Conservation (phyloP, 2,113 vertebrate species). For the Girardinichthys multiradiatus region DNA sequence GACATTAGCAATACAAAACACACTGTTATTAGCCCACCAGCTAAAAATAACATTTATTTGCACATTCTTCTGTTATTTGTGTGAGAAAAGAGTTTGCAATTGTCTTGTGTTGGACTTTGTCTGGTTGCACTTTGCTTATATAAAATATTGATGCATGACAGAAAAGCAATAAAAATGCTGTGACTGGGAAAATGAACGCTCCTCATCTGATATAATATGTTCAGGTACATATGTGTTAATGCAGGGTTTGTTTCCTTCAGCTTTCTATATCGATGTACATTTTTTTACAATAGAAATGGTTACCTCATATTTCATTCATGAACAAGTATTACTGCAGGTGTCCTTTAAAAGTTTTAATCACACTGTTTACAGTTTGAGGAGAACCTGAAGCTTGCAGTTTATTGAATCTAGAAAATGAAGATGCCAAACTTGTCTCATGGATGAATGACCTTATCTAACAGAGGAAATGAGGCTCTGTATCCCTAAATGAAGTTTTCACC, state of each 20-base stretch:
- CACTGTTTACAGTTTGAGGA: slow-evolving; percentile 7
- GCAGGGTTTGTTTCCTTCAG: slow-evolving; percentile 1
- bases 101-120: slow-evolving; percentile 36
- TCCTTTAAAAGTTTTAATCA: slow-evolving; percentile 21
- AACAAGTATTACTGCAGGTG: slow-evolving; percentile 1
- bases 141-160: slow-evolving; percentile 30
- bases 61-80: not conserved
- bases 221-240: not conserved
- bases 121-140: slow-evolving; percentile 34
- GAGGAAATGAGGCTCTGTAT: slow-evolving; percentile 64
- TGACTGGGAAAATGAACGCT: not conserved
- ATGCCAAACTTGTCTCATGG: slow-evolving; percentile 41
- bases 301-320: slow-evolving; percentile 18
- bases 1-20: not conserved
- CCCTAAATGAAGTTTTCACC: slow-evolving; percentile 67
- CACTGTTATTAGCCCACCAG: not conserved
- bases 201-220: not conserved
- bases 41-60: not conserved
- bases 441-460: slow-evolving; percentile 48
- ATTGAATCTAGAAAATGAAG: slow-evolving; percentile 18
- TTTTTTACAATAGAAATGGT: slow-evolving; percentile 21
- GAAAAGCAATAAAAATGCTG: not conserved
- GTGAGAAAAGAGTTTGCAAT: not conserved
- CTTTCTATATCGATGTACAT: slow-evolving; percentile 31
- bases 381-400: slow-evolving; percentile 30